A percentile compares a stretch with the other conserved stretches of the same genome.
Evolutionary conservation across 1,140 invertebrate genomes (phyloP).

Genomic region (Hylyphantes graminicola): DNA sequence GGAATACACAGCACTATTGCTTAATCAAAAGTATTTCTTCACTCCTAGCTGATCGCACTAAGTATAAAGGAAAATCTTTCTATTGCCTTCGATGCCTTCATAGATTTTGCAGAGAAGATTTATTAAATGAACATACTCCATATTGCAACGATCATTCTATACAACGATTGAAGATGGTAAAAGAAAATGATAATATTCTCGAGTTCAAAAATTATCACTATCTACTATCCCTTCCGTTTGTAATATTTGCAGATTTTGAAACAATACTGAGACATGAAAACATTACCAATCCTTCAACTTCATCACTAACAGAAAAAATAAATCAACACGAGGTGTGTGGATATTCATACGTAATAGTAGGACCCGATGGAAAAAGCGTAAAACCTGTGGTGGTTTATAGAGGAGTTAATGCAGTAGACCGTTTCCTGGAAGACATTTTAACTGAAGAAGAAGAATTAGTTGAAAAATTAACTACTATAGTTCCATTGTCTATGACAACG

Average conservation of each 20-base stretch:
- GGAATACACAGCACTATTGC: conserved; percentile 1
- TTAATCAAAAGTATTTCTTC: not conserved
- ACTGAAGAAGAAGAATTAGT: not conserved
- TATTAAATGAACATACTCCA: not conserved
- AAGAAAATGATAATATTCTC: not conserved
- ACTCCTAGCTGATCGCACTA: not conserved
- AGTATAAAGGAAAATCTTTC: not conserved
- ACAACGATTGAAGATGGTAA: conserved; percentile 1
- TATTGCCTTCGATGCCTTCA: conserved; percentile 1
- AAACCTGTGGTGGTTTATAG: conserved; percentile 1
- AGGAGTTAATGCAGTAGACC: not conserved
- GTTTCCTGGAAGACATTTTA: not conserved
- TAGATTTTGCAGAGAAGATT: not conserved
- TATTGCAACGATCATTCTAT: not conserved
- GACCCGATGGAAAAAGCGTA: not conserved
- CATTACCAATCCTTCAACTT: not conserved
- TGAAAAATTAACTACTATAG: not conserved
- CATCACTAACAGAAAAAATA: not conserved
- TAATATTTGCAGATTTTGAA: conserved; percentile 16
- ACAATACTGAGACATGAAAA: not conserved
- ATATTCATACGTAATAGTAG: conserved; percentile 6
- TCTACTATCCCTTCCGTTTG: not conserved
- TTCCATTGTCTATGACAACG: not conserved
- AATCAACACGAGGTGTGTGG: conserved; percentile 6
- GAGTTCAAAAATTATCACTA: not conserved